Evolutionary conservation across 2,888 invertebrate genomes (phyloP).

Genomic region (Drosophila mettleri): DNA sequence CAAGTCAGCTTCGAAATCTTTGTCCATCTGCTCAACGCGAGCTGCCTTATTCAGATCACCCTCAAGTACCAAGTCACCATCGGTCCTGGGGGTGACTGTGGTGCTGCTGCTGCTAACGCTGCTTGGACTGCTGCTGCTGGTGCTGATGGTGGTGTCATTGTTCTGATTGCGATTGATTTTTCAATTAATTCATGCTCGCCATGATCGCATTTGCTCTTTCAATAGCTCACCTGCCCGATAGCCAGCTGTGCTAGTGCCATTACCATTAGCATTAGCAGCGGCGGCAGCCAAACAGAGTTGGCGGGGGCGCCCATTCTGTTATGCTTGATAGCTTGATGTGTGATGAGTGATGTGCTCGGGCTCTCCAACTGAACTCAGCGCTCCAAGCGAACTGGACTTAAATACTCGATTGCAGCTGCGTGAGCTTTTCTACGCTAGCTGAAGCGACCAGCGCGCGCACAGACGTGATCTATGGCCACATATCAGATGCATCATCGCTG

Average conservation of each 20-base stretch:
- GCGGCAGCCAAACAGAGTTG: conserved; percentile 50
- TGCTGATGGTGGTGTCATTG: conserved; percentile 23
- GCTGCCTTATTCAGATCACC: conserved; percentile 36
- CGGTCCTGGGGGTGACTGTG: conserved; percentile 19
- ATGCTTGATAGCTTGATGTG: conserved; percentile 3
- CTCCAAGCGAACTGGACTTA: conserved; percentile 41
- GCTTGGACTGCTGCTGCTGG: conserved; percentile 12
- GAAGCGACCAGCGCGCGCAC: conserved; percentile 25
- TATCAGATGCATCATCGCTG: conserved; percentile 48
- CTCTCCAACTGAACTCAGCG: conserved; percentile 49
- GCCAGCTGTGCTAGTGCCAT: conserved; percentile 27
- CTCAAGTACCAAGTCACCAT: conserved; percentile 19
- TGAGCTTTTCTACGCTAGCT: conserved; percentile 15
- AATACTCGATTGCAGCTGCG: conserved; percentile 39
- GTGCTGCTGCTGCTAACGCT: conserved; percentile 27
- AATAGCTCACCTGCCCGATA: conserved; percentile 43
- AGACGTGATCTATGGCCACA: conserved; percentile 66
- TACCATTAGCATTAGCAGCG: conserved; percentile 29
- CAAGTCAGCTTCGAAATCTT: conserved; percentile 1
- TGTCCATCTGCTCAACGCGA: conserved; percentile 32
- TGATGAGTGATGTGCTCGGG: conserved; percentile 24
- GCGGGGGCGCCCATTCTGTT: conserved; percentile 45
- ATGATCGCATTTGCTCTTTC: neutral
- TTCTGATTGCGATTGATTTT: conserved; percentile 1
- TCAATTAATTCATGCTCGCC: neutral